Evolutionary conservation across 2,797 vertebrate species (phyloP).

Genomic region (Synaphobranchus kaupii): DNA sequence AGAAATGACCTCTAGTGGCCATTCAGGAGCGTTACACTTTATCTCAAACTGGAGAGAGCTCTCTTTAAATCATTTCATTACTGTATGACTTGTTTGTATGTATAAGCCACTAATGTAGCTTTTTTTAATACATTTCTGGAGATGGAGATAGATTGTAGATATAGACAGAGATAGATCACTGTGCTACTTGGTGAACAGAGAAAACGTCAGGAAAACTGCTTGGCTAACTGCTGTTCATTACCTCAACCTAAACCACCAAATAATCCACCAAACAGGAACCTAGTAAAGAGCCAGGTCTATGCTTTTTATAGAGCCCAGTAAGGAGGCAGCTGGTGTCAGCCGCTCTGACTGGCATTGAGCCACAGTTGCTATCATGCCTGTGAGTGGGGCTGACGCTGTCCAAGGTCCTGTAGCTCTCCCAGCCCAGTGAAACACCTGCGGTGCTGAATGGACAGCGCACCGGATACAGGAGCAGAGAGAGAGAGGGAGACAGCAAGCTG

Average conservation of each 20-base stretch:
- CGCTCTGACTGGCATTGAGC: background rate
- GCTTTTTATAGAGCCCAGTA: background rate
- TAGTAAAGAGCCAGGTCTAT: background rate
- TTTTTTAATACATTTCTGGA: background rate
- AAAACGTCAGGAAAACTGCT: no score
- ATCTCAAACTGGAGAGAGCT: background rate
- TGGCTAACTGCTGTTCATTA: no score
- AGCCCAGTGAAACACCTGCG: background rate
- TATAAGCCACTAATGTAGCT: background rate
- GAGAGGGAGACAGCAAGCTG: no score
- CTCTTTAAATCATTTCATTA: background rate
- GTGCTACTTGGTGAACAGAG: no score
- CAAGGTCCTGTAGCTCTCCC: background rate
- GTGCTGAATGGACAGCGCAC: no score
- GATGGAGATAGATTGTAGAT: background rate
- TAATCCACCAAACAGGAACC: background rate
- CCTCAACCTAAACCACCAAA: background rate
- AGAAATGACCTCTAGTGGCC: slow-evolving; percentile 42
- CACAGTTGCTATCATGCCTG: background rate
- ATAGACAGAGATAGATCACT: background rate
- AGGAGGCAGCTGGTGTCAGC: background rate
- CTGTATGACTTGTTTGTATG: background rate
- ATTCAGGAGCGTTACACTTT: background rate
- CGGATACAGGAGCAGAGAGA: no score
- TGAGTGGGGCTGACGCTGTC: background rate